A percentile compares a stretch with the other conserved stretches of the same genome.
phyloP scores from a whole-genome alignment of 2,113 vertebrate genomes.

The Polypterus bichir region DNA sequence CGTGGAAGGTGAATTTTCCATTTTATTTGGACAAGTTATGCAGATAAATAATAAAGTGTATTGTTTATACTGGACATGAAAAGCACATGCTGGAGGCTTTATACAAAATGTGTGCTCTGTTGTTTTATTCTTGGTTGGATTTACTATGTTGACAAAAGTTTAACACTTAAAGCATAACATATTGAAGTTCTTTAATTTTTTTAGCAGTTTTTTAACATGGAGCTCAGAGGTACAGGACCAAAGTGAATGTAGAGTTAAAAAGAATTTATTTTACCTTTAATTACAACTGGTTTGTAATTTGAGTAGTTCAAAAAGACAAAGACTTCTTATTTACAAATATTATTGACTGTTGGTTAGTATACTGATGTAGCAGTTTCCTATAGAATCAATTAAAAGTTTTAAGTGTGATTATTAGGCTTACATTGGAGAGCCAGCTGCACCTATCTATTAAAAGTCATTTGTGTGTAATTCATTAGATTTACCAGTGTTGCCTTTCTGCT shows the following conservation, averaged over 20 bases:
- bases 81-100: constrained; percentile 6
- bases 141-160: not conserved
- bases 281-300: not conserved
- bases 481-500: no score
- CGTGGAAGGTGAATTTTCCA: constrained; percentile 35
- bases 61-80: not conserved
- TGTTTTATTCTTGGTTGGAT: not conserved
- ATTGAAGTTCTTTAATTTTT: not conserved
- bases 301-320: not conserved
- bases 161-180: not conserved
- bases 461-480: not conserved
- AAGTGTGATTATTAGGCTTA: not conserved
- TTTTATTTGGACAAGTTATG: constrained; percentile 2
- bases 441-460: not conserved
- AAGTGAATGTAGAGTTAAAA: not conserved
- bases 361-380: not conserved
- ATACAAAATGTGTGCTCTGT: not conserved
- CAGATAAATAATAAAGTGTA: not conserved
- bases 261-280: not conserved
- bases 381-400: not conserved
- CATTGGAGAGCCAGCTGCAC: not conserved
- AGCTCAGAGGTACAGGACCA: no score
- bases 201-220: not conserved
- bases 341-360: not conserved
- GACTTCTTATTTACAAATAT: not conserved